Evolutionary conservation across 2,113 vertebrate genomes (phyloP).

Genomic region (Pachycephala philippinensis): DNA sequence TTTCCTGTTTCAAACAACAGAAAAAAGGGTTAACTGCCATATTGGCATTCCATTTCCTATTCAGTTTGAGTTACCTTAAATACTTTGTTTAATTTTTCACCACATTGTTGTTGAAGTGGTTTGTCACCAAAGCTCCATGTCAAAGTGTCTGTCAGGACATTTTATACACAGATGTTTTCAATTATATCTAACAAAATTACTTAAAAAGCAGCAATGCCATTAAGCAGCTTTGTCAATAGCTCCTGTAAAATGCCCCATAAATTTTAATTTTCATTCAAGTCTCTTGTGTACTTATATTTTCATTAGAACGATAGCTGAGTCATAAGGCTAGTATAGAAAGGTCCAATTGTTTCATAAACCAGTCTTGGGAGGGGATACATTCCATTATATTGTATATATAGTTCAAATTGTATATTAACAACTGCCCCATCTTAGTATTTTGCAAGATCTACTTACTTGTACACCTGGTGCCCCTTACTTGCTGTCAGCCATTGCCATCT

Average conservation of each 20-base stretch:
- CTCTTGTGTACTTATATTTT: constrained; percentile 52
- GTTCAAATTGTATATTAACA: constrained; percentile 72
- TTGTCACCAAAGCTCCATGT: constrained; percentile 71
- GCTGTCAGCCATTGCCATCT: constrained; percentile 30
- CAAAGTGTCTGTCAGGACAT: constrained; percentile 65
- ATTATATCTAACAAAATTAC: constrained; percentile 61
- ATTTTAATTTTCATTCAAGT: constrained; percentile 58
- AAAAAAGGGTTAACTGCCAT: constrained; percentile 64
- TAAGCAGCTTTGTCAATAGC: constrained; percentile 49
- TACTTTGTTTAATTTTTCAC: constrained; percentile 31
- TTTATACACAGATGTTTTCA: constrained; percentile 68
- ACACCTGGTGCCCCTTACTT: constrained; percentile 64
- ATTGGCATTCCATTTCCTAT: constrained; percentile 72
- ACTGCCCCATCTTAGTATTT: constrained; percentile 69
- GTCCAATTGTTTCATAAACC: constrained; percentile 71
- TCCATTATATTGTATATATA: constrained; percentile 78
- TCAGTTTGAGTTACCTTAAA: constrained; percentile 31
- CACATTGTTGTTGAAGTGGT: constrained; percentile 19
- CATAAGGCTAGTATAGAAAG: constrained; percentile 43
- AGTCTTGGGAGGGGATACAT: constrained; percentile 72
- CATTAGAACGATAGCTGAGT: constrained; percentile 46
- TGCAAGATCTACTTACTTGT: constrained; percentile 59
- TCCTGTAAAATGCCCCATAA: constrained; percentile 52
- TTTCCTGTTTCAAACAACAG: constrained; percentile 60
- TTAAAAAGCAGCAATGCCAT: constrained; percentile 59